Base-by-base conservation (phyloP, 2,113 vertebrate species). In the Lepisosteus osseus region DNA sequence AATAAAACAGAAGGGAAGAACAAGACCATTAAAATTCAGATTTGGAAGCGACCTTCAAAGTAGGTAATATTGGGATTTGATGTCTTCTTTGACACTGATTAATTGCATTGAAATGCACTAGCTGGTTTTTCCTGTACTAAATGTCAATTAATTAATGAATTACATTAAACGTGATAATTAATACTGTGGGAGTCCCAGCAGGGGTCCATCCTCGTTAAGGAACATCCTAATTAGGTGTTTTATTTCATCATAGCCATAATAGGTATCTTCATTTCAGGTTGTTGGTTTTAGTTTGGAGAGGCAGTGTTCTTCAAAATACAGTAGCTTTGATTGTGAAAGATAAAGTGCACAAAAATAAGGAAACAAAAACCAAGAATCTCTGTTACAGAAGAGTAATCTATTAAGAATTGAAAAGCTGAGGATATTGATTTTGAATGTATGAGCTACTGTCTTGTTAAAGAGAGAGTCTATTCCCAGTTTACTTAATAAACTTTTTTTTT, bases 111-210 rank as follows among this genome's bases (percentile, higher is more conserved):
- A 85, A 84, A 84, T 82, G 78, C 83, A 72, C 57, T 72, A 77
- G 77, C 74, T 80, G 54, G 42, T 67, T 79, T 84, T 87, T 85
- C 79, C 80, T 61, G 75, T 78, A 77, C 81, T 89, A 89, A 89
- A 90, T 76, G 76, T 83, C 84, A 87, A 80, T 89, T 91, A 90
- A 90, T 93, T 90, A 89, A 83, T 84, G 76, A 78, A 86, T 83
- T 84, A 77, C 82, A 83, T 80, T 86, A 84, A 79, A 85, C 77
- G 79, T 79, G 82, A 88, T 90, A 89, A 93, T 90, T 84, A 89
- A 91, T 89, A 81, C 76, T 81, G 79, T 80, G 80, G 64, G 73
- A 80, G 81, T 79, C 84, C 68, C 75, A 76, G 78, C 77, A 72
- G 76, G 84, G 55, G 70, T 65, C 72, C 70, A 45, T 55, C 47